phyloP scores from a whole-genome alignment of 2,797 vertebrate species.

The Falco naumanni region DNA sequence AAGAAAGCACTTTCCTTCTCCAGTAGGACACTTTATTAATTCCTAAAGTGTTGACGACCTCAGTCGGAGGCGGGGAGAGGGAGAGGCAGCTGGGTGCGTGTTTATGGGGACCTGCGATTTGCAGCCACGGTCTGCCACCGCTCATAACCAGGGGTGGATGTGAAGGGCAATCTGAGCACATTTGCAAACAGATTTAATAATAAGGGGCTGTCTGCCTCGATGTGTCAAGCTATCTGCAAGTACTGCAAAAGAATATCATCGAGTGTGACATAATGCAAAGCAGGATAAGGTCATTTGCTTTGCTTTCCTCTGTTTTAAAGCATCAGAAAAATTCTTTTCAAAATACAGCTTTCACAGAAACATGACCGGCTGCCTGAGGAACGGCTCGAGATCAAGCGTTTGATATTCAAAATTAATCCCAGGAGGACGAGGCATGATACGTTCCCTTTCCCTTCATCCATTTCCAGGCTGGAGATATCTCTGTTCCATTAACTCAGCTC shows the following conservation, averaged over 20 bases:
- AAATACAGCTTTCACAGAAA: conserved; percentile 43
- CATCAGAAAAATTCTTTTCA: conserved; percentile 49
- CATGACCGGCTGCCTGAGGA: conserved; percentile 48
- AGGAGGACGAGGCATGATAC: background rate
- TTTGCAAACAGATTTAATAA: conserved; percentile 78
- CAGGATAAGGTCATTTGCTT: conserved; percentile 68
- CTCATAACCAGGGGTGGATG: conserved; percentile 48
- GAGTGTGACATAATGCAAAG: conserved; percentile 50
- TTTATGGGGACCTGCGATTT: conserved; percentile 10
- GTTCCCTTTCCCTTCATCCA: conserved; percentile 24
- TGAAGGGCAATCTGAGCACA: conserved; percentile 56
- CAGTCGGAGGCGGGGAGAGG: background rate
- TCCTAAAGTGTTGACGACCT: background rate
- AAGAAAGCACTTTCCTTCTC: background rate
- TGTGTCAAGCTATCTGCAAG: conserved; percentile 60
- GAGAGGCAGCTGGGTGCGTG: background rate
- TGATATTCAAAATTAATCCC: conserved; percentile 63
- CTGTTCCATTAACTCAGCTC: conserved; percentile 53
- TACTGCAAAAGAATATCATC: conserved; percentile 42
- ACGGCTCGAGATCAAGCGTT: conserved; percentile 18
- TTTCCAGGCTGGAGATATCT: conserved; percentile 48
- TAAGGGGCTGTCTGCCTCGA: conserved; percentile 65
- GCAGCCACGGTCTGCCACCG: conserved; percentile 30
- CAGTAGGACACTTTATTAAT: background rate
- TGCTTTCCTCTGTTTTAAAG: conserved; percentile 55